Base-by-base conservation (phyloP, 92 coral and sea anemone species). In the Actinostola sp. region DNA sequence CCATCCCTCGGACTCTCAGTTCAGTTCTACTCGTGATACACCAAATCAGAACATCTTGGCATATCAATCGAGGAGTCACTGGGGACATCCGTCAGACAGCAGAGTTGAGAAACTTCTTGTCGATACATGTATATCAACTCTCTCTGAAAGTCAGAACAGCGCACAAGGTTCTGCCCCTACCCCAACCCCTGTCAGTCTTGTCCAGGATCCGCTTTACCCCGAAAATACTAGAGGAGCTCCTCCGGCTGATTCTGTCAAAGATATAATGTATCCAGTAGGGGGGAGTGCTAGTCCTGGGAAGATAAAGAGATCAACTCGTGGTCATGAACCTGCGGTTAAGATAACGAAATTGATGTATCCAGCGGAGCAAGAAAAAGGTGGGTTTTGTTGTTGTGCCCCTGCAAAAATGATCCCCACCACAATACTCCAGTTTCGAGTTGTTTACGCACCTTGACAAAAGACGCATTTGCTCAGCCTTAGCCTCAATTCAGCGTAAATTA, bases 71-170 rank as follows among this genome's bases (percentile, higher is more conserved):
- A 75, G 97, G 27, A 58, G 87, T 46, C 63, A 67, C 12, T 87
- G 97, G 97, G 82, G 88, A 13, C 92, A 91, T 8, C 92, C 97
- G 7, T 91, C 97, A 0, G 91, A 83, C 42, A 70, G 86, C 8
- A 74, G 86, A 19, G 87, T 90, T 10, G 84, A 90, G 68, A 90
- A 76, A 33, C 84, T 90, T 21, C 35, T 87, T 8, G 88, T 84
- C 27, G 85, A 85, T n/a, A 49, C 21, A 5, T 8, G 21, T 49
- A 71, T 86, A 16, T 57, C 68, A 35, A 60, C 85, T 10, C 72
- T 90, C 17, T 84, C 78, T 6, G 89, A 83, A 23, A 85, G 85
- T 19, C 75, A 61, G 57, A 48, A 63, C 29, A 72, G 46, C n/a
- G 59, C 85, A 87, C 26, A 67, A 11, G 11, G 6, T 36, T 11